Conservation (phyloP, 2,797 vertebrate species). For the Sciurus vulgaris region DNA sequence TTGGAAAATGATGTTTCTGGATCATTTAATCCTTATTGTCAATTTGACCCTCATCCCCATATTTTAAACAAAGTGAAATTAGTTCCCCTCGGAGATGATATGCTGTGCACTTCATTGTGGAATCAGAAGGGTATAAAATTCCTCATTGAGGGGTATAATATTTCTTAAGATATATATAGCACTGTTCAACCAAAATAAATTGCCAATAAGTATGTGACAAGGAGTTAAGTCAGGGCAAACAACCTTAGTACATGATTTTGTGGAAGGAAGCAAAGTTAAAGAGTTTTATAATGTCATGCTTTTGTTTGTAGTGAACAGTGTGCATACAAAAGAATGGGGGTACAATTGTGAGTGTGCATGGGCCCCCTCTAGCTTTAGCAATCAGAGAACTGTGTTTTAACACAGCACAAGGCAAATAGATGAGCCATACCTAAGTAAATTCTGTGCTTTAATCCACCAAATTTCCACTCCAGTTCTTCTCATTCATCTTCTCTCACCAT, state of each 20-base stretch:
- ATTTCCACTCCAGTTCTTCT: neutral
- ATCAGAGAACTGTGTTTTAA: neutral
- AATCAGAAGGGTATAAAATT: neutral
- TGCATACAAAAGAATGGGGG: rapidly evolving
- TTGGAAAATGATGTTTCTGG: slow-evolving; percentile 16
- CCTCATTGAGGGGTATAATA: neutral
- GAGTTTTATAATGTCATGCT: neutral
- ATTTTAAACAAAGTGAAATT: slow-evolving; percentile 38
- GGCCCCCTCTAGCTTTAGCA: neutral
- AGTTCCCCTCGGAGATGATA: neutral
- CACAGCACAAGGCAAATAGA: neutral
- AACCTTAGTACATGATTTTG: neutral
- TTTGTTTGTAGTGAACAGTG: neutral
- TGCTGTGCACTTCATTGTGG: neutral
- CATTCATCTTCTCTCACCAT: slow-evolving; percentile 4
- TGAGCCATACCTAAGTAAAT: neutral
- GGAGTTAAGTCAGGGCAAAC: neutral
- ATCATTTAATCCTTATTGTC: slow-evolving; percentile 25
- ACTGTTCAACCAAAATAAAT: slow-evolving; percentile 22
- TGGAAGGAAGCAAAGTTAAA: neutral
- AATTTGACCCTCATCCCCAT: neutral
- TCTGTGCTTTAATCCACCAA: neutral
- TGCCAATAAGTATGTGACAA: neutral
- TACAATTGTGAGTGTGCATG: neutral
- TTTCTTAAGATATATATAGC: slow-evolving; percentile 23